Evolutionary conservation across 2,888 invertebrate species (phyloP).

Genomic region (Heliconius ismenius): DNA sequence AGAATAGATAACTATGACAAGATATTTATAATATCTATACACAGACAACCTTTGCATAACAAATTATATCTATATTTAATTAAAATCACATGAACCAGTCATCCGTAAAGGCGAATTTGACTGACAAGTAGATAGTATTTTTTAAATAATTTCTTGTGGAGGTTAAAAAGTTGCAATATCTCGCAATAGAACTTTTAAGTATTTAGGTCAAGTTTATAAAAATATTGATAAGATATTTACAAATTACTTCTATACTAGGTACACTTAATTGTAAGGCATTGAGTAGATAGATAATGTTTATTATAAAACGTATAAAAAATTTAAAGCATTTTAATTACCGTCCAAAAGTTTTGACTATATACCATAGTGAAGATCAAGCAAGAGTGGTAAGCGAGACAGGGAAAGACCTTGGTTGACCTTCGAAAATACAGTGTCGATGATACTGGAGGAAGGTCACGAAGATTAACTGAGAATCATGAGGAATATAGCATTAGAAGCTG

Average conservation of each 20-base stretch:
- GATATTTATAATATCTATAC: background rate
- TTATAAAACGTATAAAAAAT: background rate
- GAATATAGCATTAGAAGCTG: background rate
- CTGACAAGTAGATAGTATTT: slow-evolving; percentile 8
- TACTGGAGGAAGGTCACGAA: too few relatives aligned
- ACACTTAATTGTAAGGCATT: background rate
- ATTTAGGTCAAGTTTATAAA: slow-evolving; percentile 34
- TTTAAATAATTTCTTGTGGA: slow-evolving; percentile 26
- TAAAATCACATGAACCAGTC: slow-evolving; percentile 10
- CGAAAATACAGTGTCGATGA: too few relatives aligned
- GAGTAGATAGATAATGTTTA: background rate
- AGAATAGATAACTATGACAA: background rate
- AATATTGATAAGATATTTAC: slow-evolving; percentile 19
- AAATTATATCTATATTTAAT: background rate
- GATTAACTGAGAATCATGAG: background rate
- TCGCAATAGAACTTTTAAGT: slow-evolving; percentile 12
- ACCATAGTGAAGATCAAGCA: background rate
- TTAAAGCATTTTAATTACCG: background rate
- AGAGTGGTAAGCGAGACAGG: background rate
- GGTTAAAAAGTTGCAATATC: slow-evolving; percentile 22
- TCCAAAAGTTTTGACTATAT: background rate
- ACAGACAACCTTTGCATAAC: background rate
- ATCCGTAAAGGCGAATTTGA: slow-evolving; percentile 9
- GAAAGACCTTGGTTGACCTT: too few relatives aligned
- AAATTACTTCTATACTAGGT: background rate